phyloP scores from a whole-genome alignment of 2,113 vertebrate species.

The Piaya cayana region DNA sequence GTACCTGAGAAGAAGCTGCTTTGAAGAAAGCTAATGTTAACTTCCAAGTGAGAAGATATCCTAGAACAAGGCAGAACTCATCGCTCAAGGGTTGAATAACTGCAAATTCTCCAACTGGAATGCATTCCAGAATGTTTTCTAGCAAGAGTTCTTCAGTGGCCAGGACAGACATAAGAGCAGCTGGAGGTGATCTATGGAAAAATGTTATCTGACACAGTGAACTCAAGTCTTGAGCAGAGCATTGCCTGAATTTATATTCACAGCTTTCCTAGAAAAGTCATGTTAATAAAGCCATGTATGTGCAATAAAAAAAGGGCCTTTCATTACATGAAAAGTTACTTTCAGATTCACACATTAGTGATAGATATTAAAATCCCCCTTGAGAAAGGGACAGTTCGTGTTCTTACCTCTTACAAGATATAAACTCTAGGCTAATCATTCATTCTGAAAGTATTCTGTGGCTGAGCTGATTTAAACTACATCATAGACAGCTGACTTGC shows the following conservation, averaged over 20 bases:
- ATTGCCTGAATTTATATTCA: not conserved
- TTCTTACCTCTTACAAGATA: not conserved
- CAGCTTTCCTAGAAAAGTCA: not conserved
- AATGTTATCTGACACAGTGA: not conserved
- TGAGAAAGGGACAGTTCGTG: not conserved
- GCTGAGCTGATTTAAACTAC: not conserved
- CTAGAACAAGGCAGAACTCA: slow-evolving; percentile 91
- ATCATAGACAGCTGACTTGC: not conserved
- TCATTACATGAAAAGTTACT: not conserved
- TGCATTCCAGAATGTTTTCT: slow-evolving; percentile 83
- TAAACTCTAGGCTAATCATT: not conserved
- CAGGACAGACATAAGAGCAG: slow-evolving; percentile 87
- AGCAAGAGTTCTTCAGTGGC: slow-evolving; percentile 86
- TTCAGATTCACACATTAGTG: not conserved
- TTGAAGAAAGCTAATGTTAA: slow-evolving; percentile 92
- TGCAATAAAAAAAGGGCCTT: not conserved
- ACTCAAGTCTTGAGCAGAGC: not conserved
- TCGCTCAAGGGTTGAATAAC: slow-evolving; percentile 87
- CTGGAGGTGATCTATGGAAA: slow-evolving; percentile 87
- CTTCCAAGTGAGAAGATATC: slow-evolving; percentile 95
- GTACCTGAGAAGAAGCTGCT: slow-evolving; percentile 92
- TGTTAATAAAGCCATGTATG: not conserved
- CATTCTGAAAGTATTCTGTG: not conserved
- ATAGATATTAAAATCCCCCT: not conserved
- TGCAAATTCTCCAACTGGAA: slow-evolving; percentile 92